These are phyloP conservation scores for Apostichopus leukothele DNA, from an alignment of 53 echinoderm and acorn worm genomes.

Conservation along the genomic window DNA sequence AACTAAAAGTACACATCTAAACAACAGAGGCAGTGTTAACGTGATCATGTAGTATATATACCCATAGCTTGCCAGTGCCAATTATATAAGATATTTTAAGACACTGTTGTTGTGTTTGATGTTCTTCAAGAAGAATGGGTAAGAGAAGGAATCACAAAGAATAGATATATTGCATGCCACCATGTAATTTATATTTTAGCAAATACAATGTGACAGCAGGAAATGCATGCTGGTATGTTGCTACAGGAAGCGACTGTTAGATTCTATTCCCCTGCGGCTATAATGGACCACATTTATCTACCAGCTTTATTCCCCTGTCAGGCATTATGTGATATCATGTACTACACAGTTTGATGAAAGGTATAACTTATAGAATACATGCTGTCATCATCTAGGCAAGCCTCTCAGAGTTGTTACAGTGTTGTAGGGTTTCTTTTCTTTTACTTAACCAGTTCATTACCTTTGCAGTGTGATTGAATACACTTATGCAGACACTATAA, in stretches of 20 bases:
- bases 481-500: no score
- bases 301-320: not conserved
- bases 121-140: not conserved
- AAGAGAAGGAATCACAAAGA: not conserved
- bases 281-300: not conserved
- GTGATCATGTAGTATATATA: no score
- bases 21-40: no score
- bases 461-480: no score
- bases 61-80: no score
- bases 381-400: no score
- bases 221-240: conserved; percentile 24
- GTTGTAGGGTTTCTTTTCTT: no score
- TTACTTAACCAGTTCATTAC: no score
- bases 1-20: no score
- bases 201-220: conserved; percentile 19
- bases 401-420: no score
- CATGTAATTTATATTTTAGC: conserved; percentile 13
- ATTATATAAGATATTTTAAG: not conserved
- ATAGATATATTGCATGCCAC: not conserved
- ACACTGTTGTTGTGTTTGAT: not conserved
- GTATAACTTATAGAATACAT: not conserved
- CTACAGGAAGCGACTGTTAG: conserved; percentile 8
- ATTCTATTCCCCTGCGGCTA: not conserved
- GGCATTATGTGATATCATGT: not conserved
- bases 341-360: not conserved